These are phyloP conservation scores for Trilocha varians DNA, from an alignment of 2,888 invertebrate species.

Conservation along the genomic window DNA sequence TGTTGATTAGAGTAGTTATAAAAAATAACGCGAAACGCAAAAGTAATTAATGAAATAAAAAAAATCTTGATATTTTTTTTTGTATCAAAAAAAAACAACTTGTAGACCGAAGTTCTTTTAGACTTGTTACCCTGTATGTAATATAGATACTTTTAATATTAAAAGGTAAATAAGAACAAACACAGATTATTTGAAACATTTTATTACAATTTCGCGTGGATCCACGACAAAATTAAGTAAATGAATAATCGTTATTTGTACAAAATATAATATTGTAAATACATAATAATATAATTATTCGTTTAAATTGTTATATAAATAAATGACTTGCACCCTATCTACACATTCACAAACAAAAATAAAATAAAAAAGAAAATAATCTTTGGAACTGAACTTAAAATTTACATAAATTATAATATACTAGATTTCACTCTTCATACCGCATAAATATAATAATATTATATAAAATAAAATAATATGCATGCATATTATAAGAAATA, in stretches of 20 bases:
- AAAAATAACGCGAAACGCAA: no score
- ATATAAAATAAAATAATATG: not conserved
- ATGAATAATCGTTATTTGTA: conserved; percentile 12
- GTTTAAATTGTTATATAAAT: no score
- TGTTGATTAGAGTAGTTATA: no score
- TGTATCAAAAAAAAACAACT: no score
- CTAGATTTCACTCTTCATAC: not conserved
- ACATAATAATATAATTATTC: no score
- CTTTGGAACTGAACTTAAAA: conserved; percentile 54
- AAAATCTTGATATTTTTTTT: no score
- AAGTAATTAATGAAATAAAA: no score
- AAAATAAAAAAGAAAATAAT: conserved; percentile 39
- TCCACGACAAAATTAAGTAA: conserved; percentile 44
- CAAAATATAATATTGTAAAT: no score
- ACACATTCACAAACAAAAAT: conserved; percentile 27
- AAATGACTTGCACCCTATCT: conserved; percentile 19
- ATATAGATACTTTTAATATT: no score
- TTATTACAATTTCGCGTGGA: conserved; percentile 43
- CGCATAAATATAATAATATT: not conserved
- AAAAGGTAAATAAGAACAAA: not conserved
- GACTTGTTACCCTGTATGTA: no score
- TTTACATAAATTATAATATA: conserved; percentile 1
- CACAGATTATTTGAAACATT: conserved; percentile 5
- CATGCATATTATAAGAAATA: conserved; percentile 7
- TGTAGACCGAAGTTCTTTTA: no score